These are phyloP conservation scores for Valencia hispanica DNA, from an alignment of 2,797 vertebrate species.

Conservation along the genomic window DNA sequence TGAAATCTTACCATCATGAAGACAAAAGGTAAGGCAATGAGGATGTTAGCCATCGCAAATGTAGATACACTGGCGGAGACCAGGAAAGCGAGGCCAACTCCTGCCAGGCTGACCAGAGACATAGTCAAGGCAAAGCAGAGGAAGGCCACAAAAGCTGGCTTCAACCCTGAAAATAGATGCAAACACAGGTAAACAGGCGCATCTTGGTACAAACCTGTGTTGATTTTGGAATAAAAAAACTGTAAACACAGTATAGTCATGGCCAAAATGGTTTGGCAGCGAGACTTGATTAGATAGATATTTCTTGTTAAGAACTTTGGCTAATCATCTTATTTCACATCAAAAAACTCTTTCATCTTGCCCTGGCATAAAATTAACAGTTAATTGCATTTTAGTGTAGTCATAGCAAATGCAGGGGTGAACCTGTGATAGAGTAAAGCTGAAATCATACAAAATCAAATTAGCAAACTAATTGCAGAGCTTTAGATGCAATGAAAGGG, in stretches of 20 bases:
- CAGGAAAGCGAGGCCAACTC: conserved; percentile 82
- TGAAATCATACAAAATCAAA: background rate
- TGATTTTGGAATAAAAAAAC: background rate
- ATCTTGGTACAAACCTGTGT: background rate
- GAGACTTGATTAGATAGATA: background rate
- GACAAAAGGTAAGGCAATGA: conserved; percentile 83
- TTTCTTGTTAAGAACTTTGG: background rate
- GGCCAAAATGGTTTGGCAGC: background rate
- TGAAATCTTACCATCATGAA: conserved; percentile 85
- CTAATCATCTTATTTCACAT: background rate
- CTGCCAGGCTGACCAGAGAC: conserved; percentile 81
- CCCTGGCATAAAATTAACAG: background rate
- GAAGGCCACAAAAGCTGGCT: conserved; percentile 73
- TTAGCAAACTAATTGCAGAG: background rate
- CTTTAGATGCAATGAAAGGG: background rate
- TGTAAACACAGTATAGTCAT: background rate
- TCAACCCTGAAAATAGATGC: conserved; percentile 71
- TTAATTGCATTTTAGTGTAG: background rate
- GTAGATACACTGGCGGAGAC: conserved; percentile 81
- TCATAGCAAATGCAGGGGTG: background rate
- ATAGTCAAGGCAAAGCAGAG: conserved; percentile 79
- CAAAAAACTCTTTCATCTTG: background rate
- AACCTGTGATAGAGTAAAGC: background rate
- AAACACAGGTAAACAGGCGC: background rate
- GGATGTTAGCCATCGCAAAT: conserved; percentile 83